These are phyloP conservation scores for Ridgeia piscesae DNA, from an alignment of 1,140 invertebrate species.

Conservation along the genomic window DNA sequence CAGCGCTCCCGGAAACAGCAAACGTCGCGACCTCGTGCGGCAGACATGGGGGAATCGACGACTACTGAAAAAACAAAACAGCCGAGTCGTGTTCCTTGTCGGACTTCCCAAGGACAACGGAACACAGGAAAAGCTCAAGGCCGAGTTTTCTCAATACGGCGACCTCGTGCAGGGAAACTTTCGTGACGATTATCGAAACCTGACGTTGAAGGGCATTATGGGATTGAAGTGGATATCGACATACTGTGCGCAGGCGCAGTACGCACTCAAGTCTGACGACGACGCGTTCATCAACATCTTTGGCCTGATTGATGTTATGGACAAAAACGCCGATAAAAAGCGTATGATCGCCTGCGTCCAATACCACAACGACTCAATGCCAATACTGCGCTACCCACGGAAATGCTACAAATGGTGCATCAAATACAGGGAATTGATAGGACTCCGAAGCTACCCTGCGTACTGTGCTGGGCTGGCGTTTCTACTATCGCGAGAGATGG, in stretches of 20 bases:
- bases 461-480: constrained; percentile 42
- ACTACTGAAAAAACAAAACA: not conserved
- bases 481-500: constrained; percentile 34
- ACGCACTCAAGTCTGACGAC: constrained; percentile 86
- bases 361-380: constrained; percentile 32
- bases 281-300: constrained; percentile 76
- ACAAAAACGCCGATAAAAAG: not conserved
- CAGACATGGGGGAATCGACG: constrained; percentile 7
- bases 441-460: constrained; percentile 32
- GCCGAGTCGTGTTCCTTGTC: constrained; percentile 12
- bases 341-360: not conserved
- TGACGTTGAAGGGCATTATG: constrained; percentile 71
- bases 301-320: not conserved
- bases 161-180: constrained; percentile 52
- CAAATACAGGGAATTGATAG: constrained; percentile 33
- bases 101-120: not conserved
- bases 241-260: constrained; percentile 67
- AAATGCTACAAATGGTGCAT: constrained; percentile 36
- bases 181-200: constrained; percentile 50
- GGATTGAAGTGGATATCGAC: constrained; percentile 75
- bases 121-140: not conserved
- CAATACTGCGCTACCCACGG: constrained; percentile 33
- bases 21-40: not conserved
- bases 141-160: constrained; percentile 19
- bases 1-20: not conserved